Percentiles rank a stretch among this genome's conserved stretches.
phyloP scores from a whole-genome alignment of 2,888 invertebrate species.

The Papilio gigon region DNA sequence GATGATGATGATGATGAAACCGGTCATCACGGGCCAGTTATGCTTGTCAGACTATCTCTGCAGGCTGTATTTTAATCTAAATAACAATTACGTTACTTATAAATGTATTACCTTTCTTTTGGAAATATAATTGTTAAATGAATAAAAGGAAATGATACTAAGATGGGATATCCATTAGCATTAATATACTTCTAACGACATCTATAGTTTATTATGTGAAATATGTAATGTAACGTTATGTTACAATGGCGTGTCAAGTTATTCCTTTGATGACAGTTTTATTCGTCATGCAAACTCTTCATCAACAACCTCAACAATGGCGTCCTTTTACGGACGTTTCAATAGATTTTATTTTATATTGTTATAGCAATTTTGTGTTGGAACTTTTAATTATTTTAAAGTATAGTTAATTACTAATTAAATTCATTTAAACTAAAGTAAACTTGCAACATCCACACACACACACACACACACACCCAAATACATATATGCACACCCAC shows the following conservation, averaged over 20 bases:
- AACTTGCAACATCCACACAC: too few species aligned
- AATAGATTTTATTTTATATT: background rate
- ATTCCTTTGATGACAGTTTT: conserved; percentile 7
- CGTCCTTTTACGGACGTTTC: background rate
- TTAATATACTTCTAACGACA: background rate
- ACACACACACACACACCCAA: too few species aligned
- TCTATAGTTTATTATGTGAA: background rate
- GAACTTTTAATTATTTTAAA: too few species aligned
- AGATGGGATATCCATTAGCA: background rate
- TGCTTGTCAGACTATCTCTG: background rate
- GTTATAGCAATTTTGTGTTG: too few species aligned
- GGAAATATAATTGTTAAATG: background rate
- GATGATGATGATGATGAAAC: too few species aligned
- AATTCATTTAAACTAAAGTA: too few species aligned
- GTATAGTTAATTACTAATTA: too few species aligned
- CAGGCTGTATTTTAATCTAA: background rate
- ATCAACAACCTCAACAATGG: background rate
- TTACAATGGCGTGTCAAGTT: conserved; percentile 7
- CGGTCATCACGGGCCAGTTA: background rate
- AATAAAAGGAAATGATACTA: background rate
- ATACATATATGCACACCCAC: too few species aligned
- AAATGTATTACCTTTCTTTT: background rate
- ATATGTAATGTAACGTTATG: conserved; percentile 1
- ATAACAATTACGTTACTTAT: background rate
- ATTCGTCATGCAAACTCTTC: conserved; percentile 31